A percentile compares a stretch with the other conserved stretches of the same genome.
phyloP scores from a whole-genome alignment of 1,140 invertebrate species.

The Leptonema lineaticorne region DNA sequence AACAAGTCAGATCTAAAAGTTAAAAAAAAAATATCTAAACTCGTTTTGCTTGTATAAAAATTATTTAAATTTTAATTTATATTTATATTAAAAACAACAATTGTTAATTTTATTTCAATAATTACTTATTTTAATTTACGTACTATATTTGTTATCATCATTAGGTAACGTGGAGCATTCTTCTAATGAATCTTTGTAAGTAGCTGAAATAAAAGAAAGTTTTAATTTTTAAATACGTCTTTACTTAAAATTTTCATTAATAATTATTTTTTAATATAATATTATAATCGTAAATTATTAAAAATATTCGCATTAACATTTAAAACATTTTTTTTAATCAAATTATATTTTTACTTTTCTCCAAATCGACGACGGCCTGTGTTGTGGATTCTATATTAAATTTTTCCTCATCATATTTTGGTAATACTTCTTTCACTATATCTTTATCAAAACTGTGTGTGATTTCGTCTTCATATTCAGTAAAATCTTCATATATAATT shows the following conservation, averaged over 20 bases:
- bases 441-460: neutral
- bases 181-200: neutral
- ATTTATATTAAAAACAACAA: neutral
- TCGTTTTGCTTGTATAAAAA: neutral
- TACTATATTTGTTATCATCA: neutral
- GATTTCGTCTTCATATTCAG: neutral
- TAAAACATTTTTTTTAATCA: too few species aligned
- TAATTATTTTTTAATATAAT: too few species aligned
- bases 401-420: neutral
- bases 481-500: neutral
- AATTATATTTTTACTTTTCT: neutral
- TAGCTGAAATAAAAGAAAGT: neutral
- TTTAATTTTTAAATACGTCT: too few species aligned
- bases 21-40: neutral
- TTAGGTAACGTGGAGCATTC: neutral
- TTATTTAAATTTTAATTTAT: neutral
- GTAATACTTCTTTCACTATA: neutral
- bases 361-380: neutral
- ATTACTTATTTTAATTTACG: neutral
- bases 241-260: too few species aligned
- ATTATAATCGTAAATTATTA: too few species aligned
- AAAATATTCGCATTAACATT: too few species aligned
- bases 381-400: neutral
- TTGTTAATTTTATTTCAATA: too few species aligned
- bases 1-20: constrained; percentile 15